phyloP scores from a whole-genome alignment of 2,888 invertebrate species.

The Eledona agricola region DNA sequence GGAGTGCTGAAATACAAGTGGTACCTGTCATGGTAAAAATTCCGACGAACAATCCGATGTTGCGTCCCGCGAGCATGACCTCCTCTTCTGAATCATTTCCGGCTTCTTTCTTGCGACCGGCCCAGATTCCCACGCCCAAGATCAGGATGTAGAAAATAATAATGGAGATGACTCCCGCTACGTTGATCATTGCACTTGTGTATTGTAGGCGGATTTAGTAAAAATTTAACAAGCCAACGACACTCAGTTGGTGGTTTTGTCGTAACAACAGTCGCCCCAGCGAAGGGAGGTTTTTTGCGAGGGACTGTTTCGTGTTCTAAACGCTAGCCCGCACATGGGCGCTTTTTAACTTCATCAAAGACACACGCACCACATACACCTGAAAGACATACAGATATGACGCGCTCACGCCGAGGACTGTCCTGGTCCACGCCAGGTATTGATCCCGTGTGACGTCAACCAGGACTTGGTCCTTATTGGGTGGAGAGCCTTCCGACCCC shows the following conservation, averaged over 20 bases:
- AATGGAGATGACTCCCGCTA: conserved; percentile 93
- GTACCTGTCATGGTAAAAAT: conserved; percentile 99
- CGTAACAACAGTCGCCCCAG: conserved; percentile 92
- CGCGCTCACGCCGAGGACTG: conserved; percentile 57
- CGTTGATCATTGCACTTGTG: conserved; percentile 77
- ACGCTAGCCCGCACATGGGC: conserved; percentile 95
- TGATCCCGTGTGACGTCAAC: conserved; percentile 61
- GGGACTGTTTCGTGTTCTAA: conserved; percentile 96
- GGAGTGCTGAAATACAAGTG: conserved; percentile 1
- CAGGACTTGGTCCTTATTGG: conserved; percentile 50
- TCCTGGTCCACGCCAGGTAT: conserved; percentile 54
- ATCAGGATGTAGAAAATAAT: conserved; percentile 96
- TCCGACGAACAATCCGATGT: conserved; percentile 96
- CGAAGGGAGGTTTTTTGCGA: conserved; percentile 96
- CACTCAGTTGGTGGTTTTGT: conserved; percentile 1
- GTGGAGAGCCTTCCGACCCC: conserved; percentile 36
- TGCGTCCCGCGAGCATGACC: conserved; percentile 97
- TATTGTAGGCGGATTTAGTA: conserved; percentile 10
- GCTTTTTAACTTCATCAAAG: conserved; percentile 62
- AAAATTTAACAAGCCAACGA: conserved; percentile 48
- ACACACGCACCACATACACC: conserved; percentile 42
- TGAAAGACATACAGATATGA: conserved; percentile 52
- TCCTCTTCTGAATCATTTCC: conserved; percentile 95
- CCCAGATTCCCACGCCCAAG: conserved; percentile 96
- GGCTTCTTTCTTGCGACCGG: conserved; percentile 89